Evolutionary conservation across 92 coral and sea anemone genomes (phyloP).

Genomic region (Heliopora coerulea): DNA sequence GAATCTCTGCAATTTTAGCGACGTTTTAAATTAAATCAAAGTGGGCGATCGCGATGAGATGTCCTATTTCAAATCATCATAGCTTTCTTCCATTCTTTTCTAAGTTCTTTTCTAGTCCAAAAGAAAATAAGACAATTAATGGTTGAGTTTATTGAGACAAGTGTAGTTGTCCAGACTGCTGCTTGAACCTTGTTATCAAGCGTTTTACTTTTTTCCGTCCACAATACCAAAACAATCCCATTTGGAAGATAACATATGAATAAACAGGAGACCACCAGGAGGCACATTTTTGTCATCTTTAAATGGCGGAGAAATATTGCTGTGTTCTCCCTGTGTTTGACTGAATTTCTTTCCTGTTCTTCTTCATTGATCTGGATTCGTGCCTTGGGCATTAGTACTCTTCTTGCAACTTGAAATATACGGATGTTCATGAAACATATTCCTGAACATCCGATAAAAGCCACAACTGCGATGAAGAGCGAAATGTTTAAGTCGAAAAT

Average conservation of each 20-base stretch:
- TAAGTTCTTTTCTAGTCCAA: slow-evolving; percentile 9
- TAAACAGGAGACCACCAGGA: background rate
- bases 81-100: background rate
- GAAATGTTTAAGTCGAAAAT: background rate
- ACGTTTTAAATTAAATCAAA: too few relatives aligned
- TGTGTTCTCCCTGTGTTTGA: background rate
- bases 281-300: slow-evolving; percentile 3
- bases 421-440: background rate
- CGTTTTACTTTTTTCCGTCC: background rate
- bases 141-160: slow-evolving; percentile 24
- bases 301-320: background rate
- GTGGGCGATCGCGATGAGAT: too few relatives aligned
- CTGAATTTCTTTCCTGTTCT: background rate
- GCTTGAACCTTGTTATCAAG: background rate
- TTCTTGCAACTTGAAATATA: background rate
- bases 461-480: background rate
- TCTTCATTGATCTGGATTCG: background rate
- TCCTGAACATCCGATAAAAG: background rate
- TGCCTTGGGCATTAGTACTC: too few relatives aligned
- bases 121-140: slow-evolving; percentile 2
- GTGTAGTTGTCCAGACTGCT: slow-evolving; percentile 10
- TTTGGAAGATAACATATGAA: slow-evolving; percentile 6
- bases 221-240: background rate
- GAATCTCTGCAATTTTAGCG: too few relatives aligned
- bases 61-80: too few relatives aligned